Conservation (phyloP, 2,888 invertebrate genomes). For the Caenorhabditis imperialis region DNA sequence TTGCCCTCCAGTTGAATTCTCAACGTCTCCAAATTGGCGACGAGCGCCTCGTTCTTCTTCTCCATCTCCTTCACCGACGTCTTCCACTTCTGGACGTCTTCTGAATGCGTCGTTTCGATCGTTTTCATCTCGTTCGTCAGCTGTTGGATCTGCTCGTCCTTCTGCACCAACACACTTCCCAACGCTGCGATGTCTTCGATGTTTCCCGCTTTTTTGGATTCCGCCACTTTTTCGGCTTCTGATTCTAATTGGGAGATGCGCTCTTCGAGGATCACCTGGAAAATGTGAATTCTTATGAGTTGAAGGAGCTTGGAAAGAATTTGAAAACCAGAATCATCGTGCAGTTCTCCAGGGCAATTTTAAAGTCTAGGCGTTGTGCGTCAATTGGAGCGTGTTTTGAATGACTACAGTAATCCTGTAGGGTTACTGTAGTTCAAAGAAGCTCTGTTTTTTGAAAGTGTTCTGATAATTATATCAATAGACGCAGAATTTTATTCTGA, state of each 20-base stretch:
- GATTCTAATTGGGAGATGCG: constrained; percentile 41
- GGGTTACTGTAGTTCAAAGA: too few relatives aligned
- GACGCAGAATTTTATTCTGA: too few relatives aligned
- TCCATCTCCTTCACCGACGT: constrained; percentile 2
- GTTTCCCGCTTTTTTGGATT: constrained; percentile 37
- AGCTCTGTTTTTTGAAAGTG: too few relatives aligned
- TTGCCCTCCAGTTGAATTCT: constrained; percentile 48
- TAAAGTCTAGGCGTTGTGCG: too few relatives aligned
- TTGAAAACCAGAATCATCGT: too few relatives aligned
- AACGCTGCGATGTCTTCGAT: constrained; percentile 66
- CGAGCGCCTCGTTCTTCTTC: constrained; percentile 14
- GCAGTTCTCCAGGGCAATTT: too few relatives aligned
- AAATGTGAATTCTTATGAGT: too few relatives aligned
- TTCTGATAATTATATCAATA: too few relatives aligned
- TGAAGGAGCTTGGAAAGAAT: too few relatives aligned
- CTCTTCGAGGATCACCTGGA: constrained; percentile 55
- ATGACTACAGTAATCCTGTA: too few relatives aligned
- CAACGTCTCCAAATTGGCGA: constrained; percentile 35
- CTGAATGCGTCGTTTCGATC: constrained; percentile 10
- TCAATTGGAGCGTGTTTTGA: too few relatives aligned
- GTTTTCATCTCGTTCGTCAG: constrained; percentile 80
- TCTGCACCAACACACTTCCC: constrained; percentile 63
- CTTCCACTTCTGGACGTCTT: constrained; percentile 23
- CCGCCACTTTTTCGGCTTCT: constrained; percentile 23
- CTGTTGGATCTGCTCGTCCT: constrained; percentile 81